Evolutionary conservation across 2,113 vertebrate species (phyloP).

Genomic region (Lichenostomus cassidix): DNA sequence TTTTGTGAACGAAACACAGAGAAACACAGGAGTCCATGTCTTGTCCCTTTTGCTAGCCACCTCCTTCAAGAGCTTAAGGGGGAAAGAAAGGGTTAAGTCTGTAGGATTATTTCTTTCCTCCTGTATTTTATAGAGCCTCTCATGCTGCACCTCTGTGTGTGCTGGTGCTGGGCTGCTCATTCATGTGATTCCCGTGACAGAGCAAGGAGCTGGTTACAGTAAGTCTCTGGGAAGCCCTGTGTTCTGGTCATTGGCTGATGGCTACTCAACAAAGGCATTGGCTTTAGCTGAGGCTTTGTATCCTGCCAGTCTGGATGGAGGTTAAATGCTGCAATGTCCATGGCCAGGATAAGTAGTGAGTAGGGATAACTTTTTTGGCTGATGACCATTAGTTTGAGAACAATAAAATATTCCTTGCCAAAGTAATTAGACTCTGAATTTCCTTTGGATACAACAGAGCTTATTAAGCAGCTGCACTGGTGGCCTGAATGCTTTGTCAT

Average conservation of each 20-base stretch:
- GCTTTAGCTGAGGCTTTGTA: conserved; percentile 23
- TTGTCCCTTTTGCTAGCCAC: not conserved
- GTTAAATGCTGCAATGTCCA: conserved; percentile 19
- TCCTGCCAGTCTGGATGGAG: conserved; percentile 15
- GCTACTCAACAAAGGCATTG: conserved; percentile 23
- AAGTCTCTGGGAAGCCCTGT: not conserved
- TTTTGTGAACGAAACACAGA: not conserved
- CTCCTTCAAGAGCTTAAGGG: not conserved
- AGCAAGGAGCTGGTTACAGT: not conserved
- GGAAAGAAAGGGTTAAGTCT: not conserved
- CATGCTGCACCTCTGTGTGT: accelerated
- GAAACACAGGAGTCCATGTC: not conserved
- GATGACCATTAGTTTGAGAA: conserved; percentile 2
- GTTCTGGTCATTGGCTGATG: conserved; percentile 7
- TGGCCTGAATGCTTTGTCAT: conserved; percentile 14
- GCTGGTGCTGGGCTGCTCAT: not conserved
- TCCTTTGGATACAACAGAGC: not conserved
- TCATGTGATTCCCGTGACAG: not conserved
- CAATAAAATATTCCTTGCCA: conserved; percentile 33
- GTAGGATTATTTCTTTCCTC: not conserved
- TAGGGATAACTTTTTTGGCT: not conserved
- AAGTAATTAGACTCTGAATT: not conserved
- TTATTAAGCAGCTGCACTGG: not conserved
- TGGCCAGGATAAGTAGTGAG: conserved; percentile 49
- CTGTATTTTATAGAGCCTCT: not conserved